Base-by-base conservation (phyloP, 2,797 vertebrate species). In the Enteromius paludinosus region DNA sequence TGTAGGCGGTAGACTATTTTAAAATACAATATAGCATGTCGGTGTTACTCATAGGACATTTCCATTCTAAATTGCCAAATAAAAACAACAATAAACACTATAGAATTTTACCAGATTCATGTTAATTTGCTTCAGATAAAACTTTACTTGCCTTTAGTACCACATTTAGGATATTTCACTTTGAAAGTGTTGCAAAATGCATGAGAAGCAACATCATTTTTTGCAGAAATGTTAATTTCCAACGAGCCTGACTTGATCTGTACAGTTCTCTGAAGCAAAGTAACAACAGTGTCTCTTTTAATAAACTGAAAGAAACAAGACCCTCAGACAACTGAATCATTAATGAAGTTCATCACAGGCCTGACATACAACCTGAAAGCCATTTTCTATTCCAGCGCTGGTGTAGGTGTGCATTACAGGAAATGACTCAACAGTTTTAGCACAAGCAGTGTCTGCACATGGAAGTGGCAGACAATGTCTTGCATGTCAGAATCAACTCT, bases 341-440 rank as follows among this genome's bases (percentile, higher is more conserved):
- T 72, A 62, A 45, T 41, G 43, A 59, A 70, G 65, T 62, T 72
- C 41, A 81, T 62, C 41, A 72, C 18, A 47, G 25, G 41, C 70
- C 3, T 80, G 52, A 28, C 23, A 71, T 20, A 15, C 11, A 56
- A 80, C 28, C 78, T 70, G 56, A 35, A 47, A 20, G 54, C 17
- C 1, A 23, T 47, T 52, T 73, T 47, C 56, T 72, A 14, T 54
- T 12, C 17, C 65, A 28, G 18, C 7, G 12, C 20, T 47, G 68
- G 33, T 45, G 54, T 61, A 56, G 18, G 65, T 54, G 47, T 71
- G 17, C 49, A 54, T 23, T 66, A 10, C 47, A 68, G 30, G 8
- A 78, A 49, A 8, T 54, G 47, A 68, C 56, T 59, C 56, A 59
- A 25, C 23, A 10, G 20, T 66, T 78, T 38, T 1, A 54, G 49